Percentiles rank a stretch among this genome's conserved stretches.
Conservation (phyloP, 37 sponge, comb jelly and placozoan species). For the Oopsacas minuta region DNA sequence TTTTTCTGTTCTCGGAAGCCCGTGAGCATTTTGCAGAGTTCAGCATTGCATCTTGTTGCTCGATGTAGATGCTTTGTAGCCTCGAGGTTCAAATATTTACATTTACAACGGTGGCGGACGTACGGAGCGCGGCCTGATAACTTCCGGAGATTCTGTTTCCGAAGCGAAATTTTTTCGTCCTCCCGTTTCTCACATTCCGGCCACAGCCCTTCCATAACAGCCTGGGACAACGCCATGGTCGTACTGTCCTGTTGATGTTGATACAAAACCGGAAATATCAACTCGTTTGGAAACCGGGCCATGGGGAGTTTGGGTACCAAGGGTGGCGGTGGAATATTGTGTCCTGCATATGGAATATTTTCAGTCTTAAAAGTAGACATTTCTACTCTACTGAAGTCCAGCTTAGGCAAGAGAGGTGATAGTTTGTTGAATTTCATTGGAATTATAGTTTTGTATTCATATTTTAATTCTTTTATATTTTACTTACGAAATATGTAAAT, state of each 20-base stretch:
- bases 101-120: neutral
- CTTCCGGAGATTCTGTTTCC: neutral
- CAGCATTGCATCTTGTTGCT: neutral
- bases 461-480: neutral
- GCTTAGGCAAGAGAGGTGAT: neutral
- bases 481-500: neutral
- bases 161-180: neutral
- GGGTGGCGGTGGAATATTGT: neutral
- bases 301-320: neutral
- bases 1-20: slow-evolving; percentile 7
- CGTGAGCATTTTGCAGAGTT: slow-evolving; percentile 8
- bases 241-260: neutral
- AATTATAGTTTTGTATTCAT: no score
- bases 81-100: neutral
- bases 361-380: neutral
- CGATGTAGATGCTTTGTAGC: neutral
- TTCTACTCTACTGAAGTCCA: neutral
- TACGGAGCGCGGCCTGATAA: slow-evolving; percentile 13
- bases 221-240: neutral
- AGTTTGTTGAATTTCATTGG: neutral
- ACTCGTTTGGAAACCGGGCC: neutral
- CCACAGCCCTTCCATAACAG: neutral
- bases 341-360: neutral
- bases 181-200: neutral
- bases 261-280: neutral